A percentile compares a stretch with the other conserved stretches of the same genome.
Conservation (phyloP, 2,113 vertebrate genomes). For the Bostrychus sinensis region DNA sequence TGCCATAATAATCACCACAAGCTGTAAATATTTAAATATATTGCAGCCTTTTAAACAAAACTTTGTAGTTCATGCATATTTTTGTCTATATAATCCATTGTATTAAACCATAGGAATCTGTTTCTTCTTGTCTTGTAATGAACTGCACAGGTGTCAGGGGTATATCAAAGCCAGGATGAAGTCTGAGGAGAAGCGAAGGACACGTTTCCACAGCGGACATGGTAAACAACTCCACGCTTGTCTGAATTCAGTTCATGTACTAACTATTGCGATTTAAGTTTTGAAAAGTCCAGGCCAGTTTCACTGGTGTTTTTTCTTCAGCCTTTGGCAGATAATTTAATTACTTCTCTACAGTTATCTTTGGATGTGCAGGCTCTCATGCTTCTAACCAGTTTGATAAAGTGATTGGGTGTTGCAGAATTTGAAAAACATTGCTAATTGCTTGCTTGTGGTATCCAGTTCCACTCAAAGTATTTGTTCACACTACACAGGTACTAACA, state of each 20-base stretch:
- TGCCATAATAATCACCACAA: too few species aligned
- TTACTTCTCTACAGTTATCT: constrained; percentile 2
- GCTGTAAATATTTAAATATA: too few species aligned
- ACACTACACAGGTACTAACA: constrained; percentile 36
- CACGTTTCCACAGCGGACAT: constrained; percentile 90
- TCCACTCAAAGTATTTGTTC: background rate
- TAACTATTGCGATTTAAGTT: constrained; percentile 1
- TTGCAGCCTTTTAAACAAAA: too few species aligned
- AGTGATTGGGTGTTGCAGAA: background rate
- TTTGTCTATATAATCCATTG: too few species aligned
- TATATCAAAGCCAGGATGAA: constrained; percentile 99
- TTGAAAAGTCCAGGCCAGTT: background rate
- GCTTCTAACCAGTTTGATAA: constrained; percentile 11
- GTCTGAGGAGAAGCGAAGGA: constrained; percentile 94
- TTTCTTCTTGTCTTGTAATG: constrained; percentile 12
- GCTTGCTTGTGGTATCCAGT: background rate
- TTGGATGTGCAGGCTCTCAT: background rate
- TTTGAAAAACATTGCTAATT: background rate
- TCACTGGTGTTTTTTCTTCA: background rate
- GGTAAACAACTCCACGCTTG: constrained; percentile 71
- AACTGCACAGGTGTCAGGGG: constrained; percentile 88
- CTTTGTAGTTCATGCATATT: too few species aligned
- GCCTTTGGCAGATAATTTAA: background rate
- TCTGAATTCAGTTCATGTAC: constrained; percentile 1
- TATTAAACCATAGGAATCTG: constrained; percentile 6